Evolutionary conservation across 2,888 invertebrate species (phyloP).

Genomic region (Syrphus vitripennis): DNA sequence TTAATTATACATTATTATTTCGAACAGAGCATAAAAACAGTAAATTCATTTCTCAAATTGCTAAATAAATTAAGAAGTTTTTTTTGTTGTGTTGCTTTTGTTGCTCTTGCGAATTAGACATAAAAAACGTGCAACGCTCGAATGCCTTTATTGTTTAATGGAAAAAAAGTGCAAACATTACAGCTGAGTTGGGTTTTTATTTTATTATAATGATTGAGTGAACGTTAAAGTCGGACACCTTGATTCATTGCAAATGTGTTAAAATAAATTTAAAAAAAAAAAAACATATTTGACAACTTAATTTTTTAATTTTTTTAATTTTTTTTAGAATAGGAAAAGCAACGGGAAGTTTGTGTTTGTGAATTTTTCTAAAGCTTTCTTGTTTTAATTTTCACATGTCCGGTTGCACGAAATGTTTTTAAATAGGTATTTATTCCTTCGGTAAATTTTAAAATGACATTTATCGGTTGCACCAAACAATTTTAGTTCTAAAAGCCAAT

Average conservation of each 20-base stretch:
- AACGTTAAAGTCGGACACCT: not conserved
- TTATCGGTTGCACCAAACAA: too few species aligned
- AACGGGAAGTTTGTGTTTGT: too few species aligned
- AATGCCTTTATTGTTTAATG: slow-evolving; percentile 20
- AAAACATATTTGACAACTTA: not conserved
- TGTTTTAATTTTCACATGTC: too few species aligned
- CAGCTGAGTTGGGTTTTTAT: not conserved
- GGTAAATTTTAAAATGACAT: too few species aligned
- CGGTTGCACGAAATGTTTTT: too few species aligned
- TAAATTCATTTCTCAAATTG: not conserved
- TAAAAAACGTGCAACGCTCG: slow-evolving; percentile 4
- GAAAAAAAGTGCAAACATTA: not conserved
- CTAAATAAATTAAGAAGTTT: slow-evolving; percentile 6
- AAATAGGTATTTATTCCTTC: too few species aligned
- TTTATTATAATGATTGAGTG: not conserved
- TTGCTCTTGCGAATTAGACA: not conserved
- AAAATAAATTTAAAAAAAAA: too few species aligned
- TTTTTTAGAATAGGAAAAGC: too few species aligned
- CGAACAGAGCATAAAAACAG: not conserved
- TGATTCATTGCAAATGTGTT: slow-evolving; percentile 17
- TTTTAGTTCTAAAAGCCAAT: too few species aligned
- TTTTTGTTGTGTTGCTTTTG: not conserved
- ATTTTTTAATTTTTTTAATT: too few species aligned
- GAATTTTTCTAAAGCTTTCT: too few species aligned
- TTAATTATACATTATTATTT: not conserved